phyloP scores from a whole-genome alignment of 2,797 vertebrate species.

The Eospalax fontanierii region DNA sequence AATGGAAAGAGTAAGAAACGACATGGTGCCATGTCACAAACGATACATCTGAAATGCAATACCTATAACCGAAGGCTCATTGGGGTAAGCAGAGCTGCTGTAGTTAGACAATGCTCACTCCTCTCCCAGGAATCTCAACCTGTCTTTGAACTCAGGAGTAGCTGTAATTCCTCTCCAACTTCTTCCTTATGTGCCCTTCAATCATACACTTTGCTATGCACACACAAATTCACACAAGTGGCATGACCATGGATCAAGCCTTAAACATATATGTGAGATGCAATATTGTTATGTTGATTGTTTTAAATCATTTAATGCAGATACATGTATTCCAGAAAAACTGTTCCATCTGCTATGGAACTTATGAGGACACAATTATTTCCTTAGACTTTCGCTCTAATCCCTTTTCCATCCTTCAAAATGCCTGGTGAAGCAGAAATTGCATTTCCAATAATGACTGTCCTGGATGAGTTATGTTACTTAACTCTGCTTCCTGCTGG shows the following conservation, averaged over 20 bases:
- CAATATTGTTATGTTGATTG: neutral
- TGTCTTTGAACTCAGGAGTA: neutral
- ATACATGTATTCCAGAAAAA: neutral
- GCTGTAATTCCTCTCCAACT: too few relatives aligned
- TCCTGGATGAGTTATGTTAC: slow-evolving; percentile 57
- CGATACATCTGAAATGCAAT: too few relatives aligned
- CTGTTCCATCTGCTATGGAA: neutral
- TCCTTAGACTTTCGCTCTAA: slow-evolving; percentile 10
- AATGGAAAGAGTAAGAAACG: too few relatives aligned
- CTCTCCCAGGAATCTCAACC: neutral
- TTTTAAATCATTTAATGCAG: neutral
- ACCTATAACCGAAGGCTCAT: too few relatives aligned
- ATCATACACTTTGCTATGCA: neutral
- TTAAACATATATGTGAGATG: rapidly evolving
- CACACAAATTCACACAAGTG: neutral
- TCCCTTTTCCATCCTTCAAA: slow-evolving; percentile 26
- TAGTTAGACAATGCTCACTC: neutral
- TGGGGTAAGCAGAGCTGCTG: too few relatives aligned
- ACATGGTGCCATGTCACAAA: too few relatives aligned
- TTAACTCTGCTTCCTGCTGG: slow-evolving; percentile 72
- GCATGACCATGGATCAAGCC: rapidly evolving
- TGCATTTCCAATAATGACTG: slow-evolving; percentile 43
- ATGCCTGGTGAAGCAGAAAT: slow-evolving; percentile 31
- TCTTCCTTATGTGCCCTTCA: neutral
- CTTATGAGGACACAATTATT: neutral